Percentiles rank a stretch among this genome's conserved stretches.
Evolutionary conservation across 2,888 invertebrate genomes (phyloP).

Genomic region (Drosophila siamana): DNA sequence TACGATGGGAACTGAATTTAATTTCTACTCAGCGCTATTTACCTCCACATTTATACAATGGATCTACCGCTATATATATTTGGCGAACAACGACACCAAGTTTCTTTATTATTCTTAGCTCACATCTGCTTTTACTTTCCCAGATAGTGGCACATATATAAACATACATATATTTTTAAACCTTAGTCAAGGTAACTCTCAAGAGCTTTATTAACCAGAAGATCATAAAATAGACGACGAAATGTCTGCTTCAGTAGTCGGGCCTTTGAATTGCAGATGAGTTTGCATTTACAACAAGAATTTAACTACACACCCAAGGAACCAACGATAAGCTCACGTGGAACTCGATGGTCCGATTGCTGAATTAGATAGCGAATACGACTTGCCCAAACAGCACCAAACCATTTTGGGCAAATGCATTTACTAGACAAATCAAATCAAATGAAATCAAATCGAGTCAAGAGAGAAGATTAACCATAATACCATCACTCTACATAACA

Average conservation of each 20-base stretch:
- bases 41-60: conserved; percentile 59
- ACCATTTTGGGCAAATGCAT: conserved; percentile 41
- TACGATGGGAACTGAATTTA: conserved; percentile 65
- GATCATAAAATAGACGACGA: conserved; percentile 10
- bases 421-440: conserved; percentile 49
- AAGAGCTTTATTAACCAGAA: conserved; percentile 34
- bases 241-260: conserved; percentile 47
- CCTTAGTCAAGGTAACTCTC: conserved; percentile 11
- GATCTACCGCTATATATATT: conserved; percentile 17
- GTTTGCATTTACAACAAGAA: conserved; percentile 63
- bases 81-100: conserved; percentile 16
- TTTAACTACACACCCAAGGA: conserved; percentile 25
- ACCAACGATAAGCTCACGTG: conserved; percentile 43
- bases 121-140: conserved; percentile 1
- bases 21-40: conserved; percentile 59
- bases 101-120: conserved; percentile 22
- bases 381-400: conserved; percentile 29
- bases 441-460: background rate
- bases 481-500: conserved; percentile 5
- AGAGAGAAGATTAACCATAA: background rate
- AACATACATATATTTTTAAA: background rate
- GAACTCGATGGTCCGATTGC: conserved; percentile 40
- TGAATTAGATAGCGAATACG: conserved; percentile 33
- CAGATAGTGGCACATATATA: background rate
- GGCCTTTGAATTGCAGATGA: conserved; percentile 49